phyloP scores from a whole-genome alignment of 2,888 invertebrate species.

The Diaprepes abbreviatus region DNA sequence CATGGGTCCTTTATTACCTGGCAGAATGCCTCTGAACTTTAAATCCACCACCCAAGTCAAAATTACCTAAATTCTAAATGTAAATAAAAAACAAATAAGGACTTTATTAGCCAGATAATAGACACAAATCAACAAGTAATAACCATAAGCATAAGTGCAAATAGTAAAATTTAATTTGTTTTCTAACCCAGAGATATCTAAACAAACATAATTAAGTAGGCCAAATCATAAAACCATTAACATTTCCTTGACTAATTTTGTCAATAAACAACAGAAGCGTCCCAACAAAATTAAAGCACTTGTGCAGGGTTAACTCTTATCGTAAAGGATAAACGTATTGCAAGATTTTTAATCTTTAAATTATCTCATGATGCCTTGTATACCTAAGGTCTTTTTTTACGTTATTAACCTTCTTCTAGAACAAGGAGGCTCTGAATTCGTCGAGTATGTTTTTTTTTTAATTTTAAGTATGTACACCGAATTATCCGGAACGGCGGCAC shows the following conservation, averaged over 20 bases:
- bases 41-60: constrained; percentile 11
- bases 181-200: constrained; percentile 17
- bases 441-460: too few relatives aligned
- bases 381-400: too few relatives aligned
- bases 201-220: constrained; percentile 19
- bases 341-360: too few relatives aligned
- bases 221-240: constrained; percentile 8
- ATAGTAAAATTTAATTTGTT: constrained; percentile 17
- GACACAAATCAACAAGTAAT: constrained; percentile 11
- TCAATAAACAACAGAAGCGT: background rate
- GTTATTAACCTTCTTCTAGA: too few relatives aligned
- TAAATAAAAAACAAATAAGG: constrained; percentile 15
- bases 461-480: too few relatives aligned
- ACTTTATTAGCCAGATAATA: constrained; percentile 18
- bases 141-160: constrained; percentile 16
- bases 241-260: constrained; percentile 4
- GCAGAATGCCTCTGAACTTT: background rate
- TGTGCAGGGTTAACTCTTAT: too few relatives aligned
- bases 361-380: too few relatives aligned
- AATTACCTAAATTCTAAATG: constrained; percentile 5
- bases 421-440: too few relatives aligned
- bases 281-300: background rate
- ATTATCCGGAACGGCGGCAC: too few relatives aligned
- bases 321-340: too few relatives aligned
- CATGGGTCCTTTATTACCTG: background rate